phyloP scores from a whole-genome alignment of 2,113 vertebrate genomes.

The Datnioides undecimradiatus region DNA sequence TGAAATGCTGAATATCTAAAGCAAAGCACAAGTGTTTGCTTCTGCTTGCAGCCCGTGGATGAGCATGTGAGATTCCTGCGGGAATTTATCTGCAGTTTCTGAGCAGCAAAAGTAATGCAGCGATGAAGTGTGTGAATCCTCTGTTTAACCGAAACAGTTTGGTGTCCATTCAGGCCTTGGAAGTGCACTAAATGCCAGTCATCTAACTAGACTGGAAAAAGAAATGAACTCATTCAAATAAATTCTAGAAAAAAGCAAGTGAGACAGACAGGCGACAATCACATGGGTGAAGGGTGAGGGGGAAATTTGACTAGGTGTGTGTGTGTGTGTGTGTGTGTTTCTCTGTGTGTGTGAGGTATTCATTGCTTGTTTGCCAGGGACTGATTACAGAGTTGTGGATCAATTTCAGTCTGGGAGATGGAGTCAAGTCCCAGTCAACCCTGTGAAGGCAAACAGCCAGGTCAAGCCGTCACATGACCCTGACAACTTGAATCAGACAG shows the following conservation, averaged over 20 bases:
- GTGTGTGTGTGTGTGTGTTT: slow-evolving; percentile 7
- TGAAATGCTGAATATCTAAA: no score
- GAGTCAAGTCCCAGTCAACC: slow-evolving; percentile 33
- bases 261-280: neutral
- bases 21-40: no score
- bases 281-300: neutral
- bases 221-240: no score
- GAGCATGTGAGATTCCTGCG: neutral
- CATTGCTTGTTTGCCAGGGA: slow-evolving; percentile 21
- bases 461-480: slow-evolving; percentile 60
- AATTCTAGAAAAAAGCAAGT: neutral
- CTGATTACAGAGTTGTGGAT: slow-evolving; percentile 40
- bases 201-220: neutral
- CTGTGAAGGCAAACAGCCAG: slow-evolving; percentile 47
- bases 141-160: no score
- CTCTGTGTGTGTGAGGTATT: neutral
- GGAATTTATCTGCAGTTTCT: neutral
- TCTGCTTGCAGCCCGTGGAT: neutral
- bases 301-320: neutral
- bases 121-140: no score
- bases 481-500: slow-evolving; percentile 55
- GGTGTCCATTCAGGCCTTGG: no score
- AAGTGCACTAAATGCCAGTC: neutral
- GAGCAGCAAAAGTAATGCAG: neutral
- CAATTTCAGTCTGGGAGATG: slow-evolving; percentile 41